These are phyloP conservation scores for Pitangus sulphuratus DNA, from an alignment of 2,797 vertebrate species.

Conservation along the genomic window DNA sequence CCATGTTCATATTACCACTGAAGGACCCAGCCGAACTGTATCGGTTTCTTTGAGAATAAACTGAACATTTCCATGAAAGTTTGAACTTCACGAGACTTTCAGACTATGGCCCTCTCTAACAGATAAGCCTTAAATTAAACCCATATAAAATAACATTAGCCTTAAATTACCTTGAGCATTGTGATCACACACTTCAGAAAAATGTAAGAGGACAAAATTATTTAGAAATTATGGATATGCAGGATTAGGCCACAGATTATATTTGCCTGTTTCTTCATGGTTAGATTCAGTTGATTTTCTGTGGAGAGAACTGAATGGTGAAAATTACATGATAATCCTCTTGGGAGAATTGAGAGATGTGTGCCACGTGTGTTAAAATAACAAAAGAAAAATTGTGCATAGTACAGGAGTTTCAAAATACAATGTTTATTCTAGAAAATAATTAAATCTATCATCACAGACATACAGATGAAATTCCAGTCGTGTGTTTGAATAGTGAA, in stretches of 20 bases:
- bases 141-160: background rate
- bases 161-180: background rate
- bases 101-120: background rate
- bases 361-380: rapidly evolving
- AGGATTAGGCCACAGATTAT: background rate
- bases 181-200: background rate
- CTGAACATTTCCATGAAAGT: background rate
- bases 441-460: background rate
- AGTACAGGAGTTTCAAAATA: background rate
- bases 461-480: background rate
- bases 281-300: background rate
- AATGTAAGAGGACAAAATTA: background rate
- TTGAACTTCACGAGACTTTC: background rate
- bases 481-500: background rate
- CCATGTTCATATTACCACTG: background rate
- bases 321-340: background rate
- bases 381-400: background rate
- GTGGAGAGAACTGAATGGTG: background rate
- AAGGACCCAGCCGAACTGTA: background rate
- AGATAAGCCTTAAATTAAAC: background rate
- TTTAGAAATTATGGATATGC: background rate
- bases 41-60: background rate
- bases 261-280: background rate
- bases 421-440: background rate
- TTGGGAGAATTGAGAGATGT: background rate